Base-by-base conservation (phyloP, 1,140 invertebrate genomes). In the Alviniconcha marisindica region DNA sequence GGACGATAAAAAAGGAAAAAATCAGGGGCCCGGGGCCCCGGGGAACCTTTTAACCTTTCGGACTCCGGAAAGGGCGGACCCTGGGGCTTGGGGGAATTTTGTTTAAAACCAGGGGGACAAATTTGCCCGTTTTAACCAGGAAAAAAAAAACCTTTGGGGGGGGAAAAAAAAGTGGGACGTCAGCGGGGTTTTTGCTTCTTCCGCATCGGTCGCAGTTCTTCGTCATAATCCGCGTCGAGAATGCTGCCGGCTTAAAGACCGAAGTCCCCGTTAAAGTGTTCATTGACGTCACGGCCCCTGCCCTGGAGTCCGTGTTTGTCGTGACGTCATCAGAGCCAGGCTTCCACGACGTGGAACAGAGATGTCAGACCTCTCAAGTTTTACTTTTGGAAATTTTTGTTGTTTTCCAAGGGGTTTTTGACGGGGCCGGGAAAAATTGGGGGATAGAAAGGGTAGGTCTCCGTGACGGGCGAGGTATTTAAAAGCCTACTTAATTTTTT, bases 1-100 rank as follows among this genome's bases (percentile, higher is more conserved):
- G n/a, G n/a, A n/a, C n/a, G n/a, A n/a, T n/a, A n/a, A n/a, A n/a
- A n/a, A n/a, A n/a, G n/a, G n/a, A 12, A 87, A 86, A 77, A 84
- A 88, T 77, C 87, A 86, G 87, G 87, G 83, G 2, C 74, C 87
- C 15, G 87, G 87, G 51, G 81, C 83, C n/a, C 54, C 84, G 21
- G 84, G n/a, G n/a, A n/a, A n/a, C n/a, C 87, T 36, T 87, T 80
- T 33, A 76, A 40, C 24, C 38, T n/a, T 38, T 38, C 44, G 42
- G 15, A 18, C 18, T 42, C 24, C 24, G 44, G 40, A 40, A n/a
- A 18, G 42, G 10, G 40, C 5, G 73, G 73, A 76, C 38, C 44
- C 44, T 36, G 73, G n/a, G 44, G 73, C n/a, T n/a, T n/a, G n/a
- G 73, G 73, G 3, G 0, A 18, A 24, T 76, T 21, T 76, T 18